Base-by-base conservation (phyloP, 2,888 invertebrate species). In the Drosophila peninsularis region DNA sequence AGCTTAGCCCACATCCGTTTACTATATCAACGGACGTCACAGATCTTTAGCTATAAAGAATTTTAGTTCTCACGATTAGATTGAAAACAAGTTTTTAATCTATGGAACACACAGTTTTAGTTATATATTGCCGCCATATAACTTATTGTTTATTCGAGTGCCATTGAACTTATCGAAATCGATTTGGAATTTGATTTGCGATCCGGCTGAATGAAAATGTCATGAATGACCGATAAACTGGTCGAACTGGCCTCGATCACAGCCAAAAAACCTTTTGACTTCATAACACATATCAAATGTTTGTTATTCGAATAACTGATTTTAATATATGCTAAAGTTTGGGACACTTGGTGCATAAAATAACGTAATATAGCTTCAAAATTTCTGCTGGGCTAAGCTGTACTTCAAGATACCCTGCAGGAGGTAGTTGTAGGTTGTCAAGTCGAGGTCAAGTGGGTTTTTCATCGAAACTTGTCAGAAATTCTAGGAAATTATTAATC, bases 1-100 rank as follows among this genome's bases (percentile, higher is more conserved):
- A n/a, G 2, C 9, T 11, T 6, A 11, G 6, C 5, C 19, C 13
- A 49, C 36, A 52, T 52, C 34, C 39, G 61, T 37, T 53, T 27
- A 10, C 13, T 41, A 45, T 32, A 49, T 14, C n/a, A 52, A 41
- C 21, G 10, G 17, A 39, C 17, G 39, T 73, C 47, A 36, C 11
- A 10, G n/a, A 52, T 36, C 6, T 30, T 10, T 10, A 5, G 19
- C 21, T 24, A 11, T 24, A 24, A 30, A 49, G 11, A 9, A 4
- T 14, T 24, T 41, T 47, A 47, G 4, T 55, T 55, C 44, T 52
- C 37, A 55, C 57, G 41, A 74, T 55, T 55, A 68, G 45, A 52
- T 58, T 27, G 21, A 45, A 34, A 30, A 11, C 27, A 13, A 21
- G 19, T 58, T 58, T 30, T 13, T 39, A 37, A 34, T 55, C 14